Percentiles rank a stretch among this genome's conserved stretches.
Conservation (phyloP, 2,888 invertebrate genomes). For the Ernsta delagoae region DNA sequence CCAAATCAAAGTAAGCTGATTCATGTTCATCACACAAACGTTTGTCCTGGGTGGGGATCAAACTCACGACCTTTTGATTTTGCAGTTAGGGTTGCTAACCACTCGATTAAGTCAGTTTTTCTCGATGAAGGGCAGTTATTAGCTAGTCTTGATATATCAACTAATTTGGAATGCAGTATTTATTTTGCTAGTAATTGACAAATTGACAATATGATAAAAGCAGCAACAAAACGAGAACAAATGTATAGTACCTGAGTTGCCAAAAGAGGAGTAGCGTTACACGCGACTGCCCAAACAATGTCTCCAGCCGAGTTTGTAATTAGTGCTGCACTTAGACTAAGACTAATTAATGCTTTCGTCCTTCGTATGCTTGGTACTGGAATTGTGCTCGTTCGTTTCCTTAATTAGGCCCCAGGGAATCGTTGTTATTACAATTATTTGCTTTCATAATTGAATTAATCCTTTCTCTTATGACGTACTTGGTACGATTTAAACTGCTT, state of each 20-base stretch:
- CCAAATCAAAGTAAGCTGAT: too few relatives aligned
- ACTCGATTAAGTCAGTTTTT: too few relatives aligned
- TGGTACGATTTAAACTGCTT: too few relatives aligned
- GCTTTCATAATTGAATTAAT: slow-evolving; percentile 1
- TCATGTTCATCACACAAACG: too few relatives aligned
- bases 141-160: too few relatives aligned
- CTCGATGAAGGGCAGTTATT: too few relatives aligned
- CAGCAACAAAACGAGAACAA: background rate
- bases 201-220: background rate
- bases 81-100: too few relatives aligned
- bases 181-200: background rate
- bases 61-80: too few relatives aligned
- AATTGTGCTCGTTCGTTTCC: slow-evolving; percentile 22
- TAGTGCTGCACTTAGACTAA: slow-evolving; percentile 32
- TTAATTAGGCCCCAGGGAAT: slow-evolving; percentile 21
- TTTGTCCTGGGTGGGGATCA: too few relatives aligned
- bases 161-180: background rate
- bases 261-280: slow-evolving; percentile 8
- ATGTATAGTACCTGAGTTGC: background rate
- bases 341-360: slow-evolving; percentile 35
- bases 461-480: background rate
- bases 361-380: slow-evolving; percentile 20
- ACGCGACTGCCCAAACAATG: slow-evolving; percentile 25
- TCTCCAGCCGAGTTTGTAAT: slow-evolving; percentile 29
- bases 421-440: slow-evolving; percentile 13